Evolutionary conservation across 2,113 vertebrate genomes (phyloP).

Genomic region (Stomatorhinus ivindoensis): DNA sequence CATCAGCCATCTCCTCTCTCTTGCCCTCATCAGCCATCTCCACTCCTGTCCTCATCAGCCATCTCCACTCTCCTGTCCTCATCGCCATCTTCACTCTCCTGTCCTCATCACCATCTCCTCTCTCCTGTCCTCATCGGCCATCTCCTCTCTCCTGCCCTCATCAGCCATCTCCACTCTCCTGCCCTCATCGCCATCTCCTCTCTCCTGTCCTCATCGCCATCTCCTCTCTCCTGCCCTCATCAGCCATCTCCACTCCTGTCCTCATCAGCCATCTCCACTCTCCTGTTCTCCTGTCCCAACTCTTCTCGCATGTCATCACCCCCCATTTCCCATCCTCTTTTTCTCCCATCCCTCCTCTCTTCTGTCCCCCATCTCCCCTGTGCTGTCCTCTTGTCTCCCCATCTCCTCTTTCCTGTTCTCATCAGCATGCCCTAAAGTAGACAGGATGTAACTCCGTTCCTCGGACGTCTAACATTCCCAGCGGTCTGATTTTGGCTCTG

Average conservation of each 20-base stretch:
- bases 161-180: too few species aligned
- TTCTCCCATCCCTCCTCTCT: not conserved
- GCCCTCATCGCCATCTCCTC: not conserved
- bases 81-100: too few species aligned
- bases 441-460: not conserved
- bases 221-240: not conserved
- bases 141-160: not conserved
- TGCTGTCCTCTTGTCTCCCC: not conserved
- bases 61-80: too few species aligned
- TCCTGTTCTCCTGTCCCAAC: not conserved
- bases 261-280: too few species aligned
- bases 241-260: not conserved
- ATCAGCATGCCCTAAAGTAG: not conserved
- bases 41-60: too few species aligned
- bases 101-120: too few species aligned
- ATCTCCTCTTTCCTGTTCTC: not conserved
- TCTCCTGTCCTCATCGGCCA: not conserved
- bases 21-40: too few species aligned
- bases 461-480: not conserved
- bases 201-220: not conserved
- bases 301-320: not conserved
- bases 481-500: not conserved
- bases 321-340: not conserved
- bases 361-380: not conserved
- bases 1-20: not conserved